These are phyloP conservation scores for Nothoprocta perdicaria DNA, from an alignment of 2,113 vertebrate species.

Conservation along the genomic window DNA sequence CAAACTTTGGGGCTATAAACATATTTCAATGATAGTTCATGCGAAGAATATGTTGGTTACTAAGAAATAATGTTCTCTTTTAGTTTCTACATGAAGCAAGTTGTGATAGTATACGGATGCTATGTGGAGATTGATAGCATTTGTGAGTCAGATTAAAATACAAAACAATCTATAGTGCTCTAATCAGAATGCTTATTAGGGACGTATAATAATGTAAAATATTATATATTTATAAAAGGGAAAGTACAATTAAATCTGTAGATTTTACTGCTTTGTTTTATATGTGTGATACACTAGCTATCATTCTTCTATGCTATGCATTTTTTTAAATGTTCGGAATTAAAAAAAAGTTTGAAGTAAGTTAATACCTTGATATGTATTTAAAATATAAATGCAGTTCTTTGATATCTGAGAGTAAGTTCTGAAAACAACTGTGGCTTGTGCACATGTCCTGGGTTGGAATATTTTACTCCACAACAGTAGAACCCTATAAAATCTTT, in stretches of 20 bases:
- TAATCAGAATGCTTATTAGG: slow-evolving; percentile 1
- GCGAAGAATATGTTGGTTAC: slow-evolving; percentile 48
- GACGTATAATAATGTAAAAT: slow-evolving; percentile 2
- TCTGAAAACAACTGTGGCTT: background rate
- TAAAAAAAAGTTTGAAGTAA: background rate
- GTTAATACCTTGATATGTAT: background rate
- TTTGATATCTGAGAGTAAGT: background rate
- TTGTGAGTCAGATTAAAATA: background rate
- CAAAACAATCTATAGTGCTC: background rate
- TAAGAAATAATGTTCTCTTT: slow-evolving; percentile 39
- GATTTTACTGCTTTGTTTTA: background rate
- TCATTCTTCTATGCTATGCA: background rate
- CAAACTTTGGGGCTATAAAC: slow-evolving; percentile 70
- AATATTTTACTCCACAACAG: slow-evolving; percentile 29
- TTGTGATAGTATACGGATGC: background rate
- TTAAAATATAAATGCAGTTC: background rate
- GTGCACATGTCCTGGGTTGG: background rate
- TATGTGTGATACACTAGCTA: background rate
- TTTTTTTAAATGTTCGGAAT: background rate
- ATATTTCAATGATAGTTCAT: slow-evolving; percentile 67
- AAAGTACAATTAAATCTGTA: background rate
- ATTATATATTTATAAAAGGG: background rate
- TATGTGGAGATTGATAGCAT: background rate
- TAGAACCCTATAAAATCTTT: slow-evolving; percentile 66
- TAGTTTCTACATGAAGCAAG: slow-evolving; percentile 26